Conservation (phyloP, 2,888 invertebrate species). For the Epistrophe grossulariae region DNA sequence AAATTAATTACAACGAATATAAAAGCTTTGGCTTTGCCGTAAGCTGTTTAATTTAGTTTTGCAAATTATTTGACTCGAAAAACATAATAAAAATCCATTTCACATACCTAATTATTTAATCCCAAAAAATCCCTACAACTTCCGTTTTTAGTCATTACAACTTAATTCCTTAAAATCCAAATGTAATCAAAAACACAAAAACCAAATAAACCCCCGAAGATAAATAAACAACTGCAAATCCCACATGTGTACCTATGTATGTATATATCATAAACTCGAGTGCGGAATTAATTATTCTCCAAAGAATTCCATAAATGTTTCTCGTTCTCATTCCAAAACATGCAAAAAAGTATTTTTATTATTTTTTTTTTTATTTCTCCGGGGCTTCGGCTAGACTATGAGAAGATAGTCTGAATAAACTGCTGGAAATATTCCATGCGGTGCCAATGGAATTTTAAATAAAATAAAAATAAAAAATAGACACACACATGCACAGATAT, state of each 20-base stretch:
- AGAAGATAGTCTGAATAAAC: constrained; percentile 38
- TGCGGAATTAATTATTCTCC: constrained; percentile 63
- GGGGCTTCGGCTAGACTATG: constrained; percentile 44
- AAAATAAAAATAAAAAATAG: background rate
- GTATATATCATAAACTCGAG: constrained; percentile 41
- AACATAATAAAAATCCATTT: background rate
- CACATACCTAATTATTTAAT: background rate
- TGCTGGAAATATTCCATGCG: constrained; percentile 45
- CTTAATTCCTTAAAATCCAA: constrained; percentile 42
- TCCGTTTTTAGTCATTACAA: constrained; percentile 44
- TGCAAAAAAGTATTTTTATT: constrained; percentile 30
- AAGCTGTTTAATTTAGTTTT: background rate
- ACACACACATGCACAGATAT: constrained; percentile 2
- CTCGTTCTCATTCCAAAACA: constrained; percentile 28
- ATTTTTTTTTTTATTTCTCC: constrained; percentile 8
- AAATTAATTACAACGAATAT: no score
- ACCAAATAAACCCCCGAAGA: constrained; percentile 14
- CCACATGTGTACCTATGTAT: background rate
- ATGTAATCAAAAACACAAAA: constrained; percentile 16
- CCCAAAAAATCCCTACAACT: constrained; percentile 35
- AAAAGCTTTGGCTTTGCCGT: no score
- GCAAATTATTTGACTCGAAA: background rate
- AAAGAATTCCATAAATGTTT: constrained; percentile 39
- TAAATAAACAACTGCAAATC: constrained; percentile 25
- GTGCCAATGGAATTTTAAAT: constrained; percentile 52